Base-by-base conservation (phyloP, 1,140 invertebrate genomes). In the Adoxophyes honmai region DNA sequence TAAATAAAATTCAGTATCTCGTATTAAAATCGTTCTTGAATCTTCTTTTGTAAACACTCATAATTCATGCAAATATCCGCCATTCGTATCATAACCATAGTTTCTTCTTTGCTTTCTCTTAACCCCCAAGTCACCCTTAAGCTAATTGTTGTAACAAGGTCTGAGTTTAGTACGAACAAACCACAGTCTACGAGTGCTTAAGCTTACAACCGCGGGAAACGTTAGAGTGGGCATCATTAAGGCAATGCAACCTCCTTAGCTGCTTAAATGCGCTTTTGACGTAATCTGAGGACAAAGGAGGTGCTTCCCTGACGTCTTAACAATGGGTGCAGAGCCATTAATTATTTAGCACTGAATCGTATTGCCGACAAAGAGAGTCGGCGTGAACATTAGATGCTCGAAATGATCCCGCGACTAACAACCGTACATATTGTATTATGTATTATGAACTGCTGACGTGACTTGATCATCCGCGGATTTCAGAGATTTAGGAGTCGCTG, bases 301-400 rank as follows among this genome's bases (percentile, higher is more conserved):
- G 34, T 53, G 28, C 37, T 60, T 60, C 64, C 66, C 64, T 13
- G 60, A 65, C 64, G 65, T 52, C 57, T 65, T 37, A 39, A 68
- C 64, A 75, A 70, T 72, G 60, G 65, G 64, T 74, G 69, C 63
- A 60, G 38, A 60, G 52, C 67, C 62, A 75, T 77, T 73, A 67
- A 73, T 74, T 70, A 77, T 74, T 69, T 36, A 15, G 33, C 38
- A 3, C 21, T 57, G 56, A 57, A 57, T 57, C 56, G 56, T 21
- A 28, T 57, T 62, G 48, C 52, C 60, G 51, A 71, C 68, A 71
- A 70, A 68, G 66, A 65, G 51, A 59, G n/a, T n/a, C 37, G 28
- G 57, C 48, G 52, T 48, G 62, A 55, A 55, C 56, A 57, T 54
- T 62, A 68, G 59, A 64, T 60, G 44, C 16, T 48, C 42, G 21